phyloP scores from a whole-genome alignment of 2,797 vertebrate species.

The Alca torda region DNA sequence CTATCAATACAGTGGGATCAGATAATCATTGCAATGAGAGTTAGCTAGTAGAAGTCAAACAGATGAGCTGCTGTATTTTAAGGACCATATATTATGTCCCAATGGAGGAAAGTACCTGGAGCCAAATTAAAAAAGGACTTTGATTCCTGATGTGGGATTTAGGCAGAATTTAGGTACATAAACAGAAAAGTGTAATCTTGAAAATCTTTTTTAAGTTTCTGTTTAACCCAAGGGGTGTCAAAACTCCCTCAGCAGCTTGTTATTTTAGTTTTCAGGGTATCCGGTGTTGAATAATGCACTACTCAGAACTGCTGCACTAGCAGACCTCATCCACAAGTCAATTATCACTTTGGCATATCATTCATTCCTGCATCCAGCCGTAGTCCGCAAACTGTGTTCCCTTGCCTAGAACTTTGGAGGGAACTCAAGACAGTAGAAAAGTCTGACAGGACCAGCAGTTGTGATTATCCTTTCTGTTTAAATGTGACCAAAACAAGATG shows the following conservation, averaged over 20 bases:
- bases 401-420: background rate
- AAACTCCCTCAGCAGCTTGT: slow-evolving; percentile 11
- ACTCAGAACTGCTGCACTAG: background rate
- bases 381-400: background rate
- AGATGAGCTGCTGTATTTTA: background rate
- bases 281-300: background rate
- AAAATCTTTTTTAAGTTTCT: slow-evolving; percentile 1
- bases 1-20: slow-evolving; percentile 15
- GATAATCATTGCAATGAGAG: background rate
- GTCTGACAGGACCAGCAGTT: background rate
- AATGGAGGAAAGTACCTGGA: background rate
- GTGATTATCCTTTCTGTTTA: background rate
- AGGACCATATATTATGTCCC: background rate
- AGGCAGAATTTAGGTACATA: background rate
- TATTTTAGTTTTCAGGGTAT: slow-evolving; percentile 37
- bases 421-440: background rate
- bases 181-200: background rate
- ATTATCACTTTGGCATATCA: background rate
- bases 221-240: background rate
- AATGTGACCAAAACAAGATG: background rate
- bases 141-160: background rate
- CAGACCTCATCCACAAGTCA: background rate
- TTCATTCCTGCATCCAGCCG: background rate
- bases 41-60: slow-evolving; percentile 17
- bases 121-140: background rate